These are phyloP conservation scores for Amiota communis DNA, from an alignment of 2,888 invertebrate genomes.

Conservation along the genomic window DNA sequence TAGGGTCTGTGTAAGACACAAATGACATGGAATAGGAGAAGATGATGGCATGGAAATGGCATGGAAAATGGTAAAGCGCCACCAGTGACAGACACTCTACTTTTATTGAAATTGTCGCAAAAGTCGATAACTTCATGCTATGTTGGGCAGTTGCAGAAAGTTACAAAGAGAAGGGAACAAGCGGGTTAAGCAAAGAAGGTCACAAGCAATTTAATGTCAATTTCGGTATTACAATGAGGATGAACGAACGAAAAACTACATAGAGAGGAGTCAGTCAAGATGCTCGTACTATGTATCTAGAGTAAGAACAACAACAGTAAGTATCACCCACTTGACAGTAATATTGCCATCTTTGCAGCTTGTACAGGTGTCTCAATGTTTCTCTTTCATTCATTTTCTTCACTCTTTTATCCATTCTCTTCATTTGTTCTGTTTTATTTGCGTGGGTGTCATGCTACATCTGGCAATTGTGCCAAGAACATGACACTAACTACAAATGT, in stretches of 20 bases:
- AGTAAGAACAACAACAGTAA: too few species aligned
- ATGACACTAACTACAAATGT: not conserved
- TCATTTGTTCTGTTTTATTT: not conserved
- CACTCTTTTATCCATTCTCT: too few species aligned
- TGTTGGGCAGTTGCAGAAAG: not conserved
- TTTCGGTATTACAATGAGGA: slow-evolving; percentile 64
- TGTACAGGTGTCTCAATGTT: not conserved
- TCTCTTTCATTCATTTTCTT: not conserved
- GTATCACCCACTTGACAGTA: slow-evolving; percentile 8
- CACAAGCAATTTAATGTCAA: slow-evolving; percentile 68
- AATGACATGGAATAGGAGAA: slow-evolving; percentile 44
- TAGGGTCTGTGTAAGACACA: slow-evolving; percentile 1
- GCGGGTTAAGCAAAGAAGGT: slow-evolving; percentile 49
- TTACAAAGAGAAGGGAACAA: not conserved
- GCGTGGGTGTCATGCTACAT: slow-evolving; percentile 1
- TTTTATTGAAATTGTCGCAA: slow-evolving; percentile 67
- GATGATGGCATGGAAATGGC: not conserved
- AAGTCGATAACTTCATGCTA: slow-evolving; percentile 57
- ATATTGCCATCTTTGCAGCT: slow-evolving; percentile 23
- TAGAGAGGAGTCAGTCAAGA: too few species aligned
- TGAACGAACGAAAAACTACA: slow-evolving; percentile 3
- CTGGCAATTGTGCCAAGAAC: slow-evolving; percentile 13
- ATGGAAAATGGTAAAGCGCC: slow-evolving; percentile 14
- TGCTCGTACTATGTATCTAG: too few species aligned
- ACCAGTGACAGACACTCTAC: slow-evolving; percentile 8